A percentile compares a stretch with the other conserved stretches of the same genome.
phyloP scores from a whole-genome alignment of 1,140 invertebrate genomes.

The Drosophila ananassae region DNA sequence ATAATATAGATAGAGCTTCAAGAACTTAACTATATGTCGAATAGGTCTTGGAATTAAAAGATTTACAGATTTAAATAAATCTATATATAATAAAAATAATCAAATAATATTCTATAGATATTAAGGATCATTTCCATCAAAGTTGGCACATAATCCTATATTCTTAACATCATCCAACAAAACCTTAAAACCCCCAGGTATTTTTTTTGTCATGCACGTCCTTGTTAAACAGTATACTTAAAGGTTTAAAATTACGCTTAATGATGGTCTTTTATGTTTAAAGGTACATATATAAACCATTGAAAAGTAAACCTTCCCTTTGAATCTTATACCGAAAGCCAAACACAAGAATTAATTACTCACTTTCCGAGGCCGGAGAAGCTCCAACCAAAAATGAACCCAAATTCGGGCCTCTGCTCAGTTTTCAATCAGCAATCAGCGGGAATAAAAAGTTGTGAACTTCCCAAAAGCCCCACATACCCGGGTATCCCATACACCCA shows the following conservation, averaged over 20 bases:
- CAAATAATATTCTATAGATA: too few species aligned
- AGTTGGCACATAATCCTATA: too few species aligned
- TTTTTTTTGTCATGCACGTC: not conserved
- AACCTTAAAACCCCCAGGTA: not conserved
- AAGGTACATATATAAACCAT: conserved; percentile 17
- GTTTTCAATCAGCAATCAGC: conserved; percentile 48
- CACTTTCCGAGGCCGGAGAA: conserved; percentile 20
- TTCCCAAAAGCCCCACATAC: conserved; percentile 5
- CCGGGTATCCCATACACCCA: conserved; percentile 2
- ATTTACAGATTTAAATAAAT: too few species aligned
- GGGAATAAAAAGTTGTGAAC: conserved; percentile 43
- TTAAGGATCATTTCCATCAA: too few species aligned
- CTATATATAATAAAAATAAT: too few species aligned
- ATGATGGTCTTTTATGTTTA: conserved; percentile 4
- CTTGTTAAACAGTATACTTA: conserved; percentile 1
- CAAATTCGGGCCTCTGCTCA: conserved; percentile 12
- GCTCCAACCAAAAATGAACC: conserved; percentile 33
- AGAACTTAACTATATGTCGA: too few species aligned
- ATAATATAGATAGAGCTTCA: too few species aligned
- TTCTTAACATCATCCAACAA: not conserved
- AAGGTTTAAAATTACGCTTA: conserved; percentile 14
- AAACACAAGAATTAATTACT: conserved; percentile 48
- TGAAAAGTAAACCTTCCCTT: conserved; percentile 26
- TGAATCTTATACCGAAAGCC: conserved; percentile 22
- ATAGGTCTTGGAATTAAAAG: too few species aligned